Evolutionary conservation across 35 echinoderm and acorn worm species (phyloP).

Genomic region (Chiridota heheva): DNA sequence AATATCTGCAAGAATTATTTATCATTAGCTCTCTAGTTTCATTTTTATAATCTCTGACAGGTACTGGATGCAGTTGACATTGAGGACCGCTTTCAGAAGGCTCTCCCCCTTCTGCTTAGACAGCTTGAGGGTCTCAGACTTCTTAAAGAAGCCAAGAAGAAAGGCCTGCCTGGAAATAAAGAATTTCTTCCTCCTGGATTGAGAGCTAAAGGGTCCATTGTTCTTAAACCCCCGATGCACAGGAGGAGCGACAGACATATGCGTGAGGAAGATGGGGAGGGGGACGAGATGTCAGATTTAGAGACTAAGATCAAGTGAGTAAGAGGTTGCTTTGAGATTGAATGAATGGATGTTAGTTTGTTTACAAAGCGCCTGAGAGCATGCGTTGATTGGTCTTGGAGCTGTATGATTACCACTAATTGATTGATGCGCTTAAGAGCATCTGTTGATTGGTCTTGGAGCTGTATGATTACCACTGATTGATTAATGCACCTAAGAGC

Average conservation of each 20-base stretch:
- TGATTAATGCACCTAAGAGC: no score
- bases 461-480: no score
- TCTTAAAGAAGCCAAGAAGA: slow-evolving; percentile 47
- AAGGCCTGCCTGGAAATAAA: background rate
- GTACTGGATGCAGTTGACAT: slow-evolving; percentile 90
- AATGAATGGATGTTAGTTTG: no score
- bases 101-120: slow-evolving; percentile 67
- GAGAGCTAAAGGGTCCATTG: slow-evolving; percentile 42
- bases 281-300: slow-evolving; percentile 88
- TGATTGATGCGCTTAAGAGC: no score
- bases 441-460: no score
- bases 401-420: no score
- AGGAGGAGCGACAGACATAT: slow-evolving; percentile 6
- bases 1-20: background rate
- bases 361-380: no score
- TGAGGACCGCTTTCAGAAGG: slow-evolving; percentile 78
- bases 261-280: slow-evolving; percentile 60
- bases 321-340: no score
- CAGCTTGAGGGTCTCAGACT: slow-evolving; percentile 79
- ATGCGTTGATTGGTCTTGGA: no score
- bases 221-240: slow-evolving; percentile 46
- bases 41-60: slow-evolving; percentile 29
- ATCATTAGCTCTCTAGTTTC: background rate
- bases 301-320: slow-evolving; percentile 90
- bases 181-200: slow-evolving; percentile 20